Evolutionary conservation across 2,888 invertebrate genomes (phyloP), one percentile per base, ranked within the genome.

Genomic region (Aphidoletes aphidimyza): DNA sequence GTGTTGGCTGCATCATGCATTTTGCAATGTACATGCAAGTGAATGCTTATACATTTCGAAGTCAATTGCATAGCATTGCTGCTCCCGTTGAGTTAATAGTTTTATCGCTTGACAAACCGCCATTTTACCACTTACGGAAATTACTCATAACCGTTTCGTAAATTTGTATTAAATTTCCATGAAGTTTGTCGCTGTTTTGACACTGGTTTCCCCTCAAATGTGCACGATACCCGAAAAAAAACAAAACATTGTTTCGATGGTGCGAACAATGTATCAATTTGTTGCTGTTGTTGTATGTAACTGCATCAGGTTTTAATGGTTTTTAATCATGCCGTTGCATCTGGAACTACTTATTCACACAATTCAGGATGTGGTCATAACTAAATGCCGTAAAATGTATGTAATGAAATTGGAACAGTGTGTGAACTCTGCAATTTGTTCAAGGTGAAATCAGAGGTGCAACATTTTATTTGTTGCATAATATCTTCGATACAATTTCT

Each of bases 91-190:
- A 30, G 30, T 69, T 69, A 69, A 69, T 69, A 69, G 69, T 69
- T 69, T 30, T 30, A 34, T 69, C 69, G 26, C 34, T 69, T 69
- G 69, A 34, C 69, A 69, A 69, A 69, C 69, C 69, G 30, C 30
- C 69, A n/a, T 69, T 69, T 17, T 34, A 69, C 69, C 30, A 69
- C 69, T 69, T 69, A 30, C 30, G 69, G 69, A 69, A 69, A 69
- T 69, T 69, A 69, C 69, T 69, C 69, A 69, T 69, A 69, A 69
- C 30, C 69, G 69, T 34, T 34, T 69, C 2, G 69, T 30, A 69
- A 69, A 69, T 69, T 69, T 69, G n/a, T 69, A 69, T 69, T 69
- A 69, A 69, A 69, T 69, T 69, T 69, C 14, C 69, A 69, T 26
- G n/a, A n/a, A 14, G 47, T 19, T 47, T 47, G 17, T 47, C 17